Conservation (phyloP, 1,140 invertebrate species). For the Danaus plexippus region DNA sequence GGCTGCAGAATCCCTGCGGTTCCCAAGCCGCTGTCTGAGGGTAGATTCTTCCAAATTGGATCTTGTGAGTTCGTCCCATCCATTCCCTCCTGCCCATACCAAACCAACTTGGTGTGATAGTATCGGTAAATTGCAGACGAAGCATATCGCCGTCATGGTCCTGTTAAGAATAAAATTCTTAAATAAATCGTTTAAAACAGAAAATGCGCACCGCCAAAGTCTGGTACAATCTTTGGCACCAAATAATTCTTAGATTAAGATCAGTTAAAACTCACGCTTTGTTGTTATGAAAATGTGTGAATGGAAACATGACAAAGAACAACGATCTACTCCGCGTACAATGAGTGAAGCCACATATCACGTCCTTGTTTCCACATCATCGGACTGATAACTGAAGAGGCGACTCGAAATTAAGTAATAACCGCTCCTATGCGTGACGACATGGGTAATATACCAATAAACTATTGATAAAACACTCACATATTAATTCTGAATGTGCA, state of each 20-base stretch:
- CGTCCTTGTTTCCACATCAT: slow-evolving; percentile 59
- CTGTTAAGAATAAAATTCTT: slow-evolving; percentile 70
- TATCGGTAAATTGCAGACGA: slow-evolving; percentile 95
- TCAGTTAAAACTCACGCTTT: slow-evolving; percentile 49
- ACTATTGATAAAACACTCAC: slow-evolving; percentile 33
- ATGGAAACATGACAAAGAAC: slow-evolving; percentile 42
- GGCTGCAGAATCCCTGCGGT: slow-evolving; percentile 87
- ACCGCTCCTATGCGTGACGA: slow-evolving; percentile 54
- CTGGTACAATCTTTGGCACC: too few relatives aligned
- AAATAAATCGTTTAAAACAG: too few relatives aligned
- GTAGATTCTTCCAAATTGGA: slow-evolving; percentile 89
- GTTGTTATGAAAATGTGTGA: slow-evolving; percentile 53
- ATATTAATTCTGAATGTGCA: slow-evolving; percentile 5
- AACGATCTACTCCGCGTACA: slow-evolving; percentile 30
- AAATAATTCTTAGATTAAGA: too few relatives aligned
- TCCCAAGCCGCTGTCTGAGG: slow-evolving; percentile 83
- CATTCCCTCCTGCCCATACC: slow-evolving; percentile 93
- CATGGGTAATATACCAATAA: slow-evolving; percentile 51
- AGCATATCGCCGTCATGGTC: slow-evolving; percentile 94
- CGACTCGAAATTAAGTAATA: slow-evolving; percentile 60
- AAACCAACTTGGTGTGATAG: slow-evolving; percentile 93
- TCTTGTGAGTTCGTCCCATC: slow-evolving; percentile 90
- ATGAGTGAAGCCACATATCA: slow-evolving; percentile 51
- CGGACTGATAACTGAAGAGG: slow-evolving; percentile 56
- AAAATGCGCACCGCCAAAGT: too few relatives aligned